Base-by-base conservation (phyloP, 2,113 vertebrate species). In the Ceyx cyanopectus region DNA sequence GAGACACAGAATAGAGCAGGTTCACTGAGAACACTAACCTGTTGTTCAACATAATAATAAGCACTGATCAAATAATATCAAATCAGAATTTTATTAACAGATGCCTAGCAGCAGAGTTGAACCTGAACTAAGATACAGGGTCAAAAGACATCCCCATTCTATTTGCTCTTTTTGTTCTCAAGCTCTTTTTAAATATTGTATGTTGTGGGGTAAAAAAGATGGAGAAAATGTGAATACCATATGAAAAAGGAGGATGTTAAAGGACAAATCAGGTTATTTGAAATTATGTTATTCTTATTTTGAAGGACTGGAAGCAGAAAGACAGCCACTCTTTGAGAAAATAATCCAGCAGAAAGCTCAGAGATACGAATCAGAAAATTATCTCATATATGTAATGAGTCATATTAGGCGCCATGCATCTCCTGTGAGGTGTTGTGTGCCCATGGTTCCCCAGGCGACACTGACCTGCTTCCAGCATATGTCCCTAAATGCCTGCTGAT, bases 311-410 rank as follows among this genome's bases (percentile, higher is more conserved):
- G 34, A 86, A 81, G 60, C 54, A 81, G 46, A 90, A 90, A 79
- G 50, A 88, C 86, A 93, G 7, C 69, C 30, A 37, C 11, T 75
- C 41, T 92, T 75, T 86, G 62, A 89, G 50, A 93, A 77, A 93
- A 81, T 78, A 81, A 78, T 93, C 90, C 80, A 87, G 85, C 53
- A 93, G 76, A 77, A 93, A 23, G 46, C 50, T 86, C 89, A 73
- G 77, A 90, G 92, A 92, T 93, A 90, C 92, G 74, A 94, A 89
- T 93, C 92, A 93, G 77, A 90, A 92, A 65, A 67, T 82, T 66
- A 86, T 88, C 66, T 93, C 53, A 67, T 85, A 70, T 73, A 50
- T 21, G 57, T 73, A 75, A 2, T 90, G 90, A 96, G 73, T 93
- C 88, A 92, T 53, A 84, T 54, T 30, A 88, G 90, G 74, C 46